Evolutionary conservation across 2,888 invertebrate species (phyloP).

Genomic region (Hypercompe scribonia): DNA sequence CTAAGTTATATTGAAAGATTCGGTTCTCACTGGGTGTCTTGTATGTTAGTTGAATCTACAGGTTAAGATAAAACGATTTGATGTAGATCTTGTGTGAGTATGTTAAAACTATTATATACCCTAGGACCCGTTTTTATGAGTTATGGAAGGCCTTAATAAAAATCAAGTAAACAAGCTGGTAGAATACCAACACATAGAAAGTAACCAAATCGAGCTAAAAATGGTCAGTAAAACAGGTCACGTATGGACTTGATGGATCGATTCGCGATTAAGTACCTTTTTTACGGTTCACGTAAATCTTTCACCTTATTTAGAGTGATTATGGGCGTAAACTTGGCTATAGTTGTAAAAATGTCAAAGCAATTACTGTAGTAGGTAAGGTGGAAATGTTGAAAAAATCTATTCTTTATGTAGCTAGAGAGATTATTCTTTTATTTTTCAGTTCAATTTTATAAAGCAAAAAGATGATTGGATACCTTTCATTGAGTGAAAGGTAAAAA

Average conservation of each 20-base stretch:
- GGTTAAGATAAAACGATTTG: background rate
- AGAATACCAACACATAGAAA: conserved; percentile 6
- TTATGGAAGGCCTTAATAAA: conserved; percentile 3
- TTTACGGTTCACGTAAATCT: conserved; percentile 61
- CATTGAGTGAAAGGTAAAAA: too few relatives aligned
- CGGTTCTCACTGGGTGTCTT: background rate
- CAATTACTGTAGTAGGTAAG: conserved; percentile 32
- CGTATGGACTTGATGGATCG: conserved; percentile 60
- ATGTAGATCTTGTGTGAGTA: background rate
- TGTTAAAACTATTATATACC: too few relatives aligned
- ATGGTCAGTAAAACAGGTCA: conserved; percentile 60
- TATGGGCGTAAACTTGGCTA: conserved; percentile 43
- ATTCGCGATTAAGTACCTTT: conserved; percentile 59
- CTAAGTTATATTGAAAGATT: background rate
- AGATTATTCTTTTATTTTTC: background rate
- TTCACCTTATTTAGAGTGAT: conserved; percentile 57
- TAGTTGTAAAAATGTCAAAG: conserved; percentile 24
- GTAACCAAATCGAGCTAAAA: conserved; percentile 21
- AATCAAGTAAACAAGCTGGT: conserved; percentile 5
- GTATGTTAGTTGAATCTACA: background rate
- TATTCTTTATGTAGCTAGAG: background rate
- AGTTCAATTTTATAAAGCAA: too few relatives aligned
- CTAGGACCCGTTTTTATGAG: too few relatives aligned
- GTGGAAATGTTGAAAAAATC: background rate
- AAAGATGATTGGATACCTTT: too few relatives aligned